phyloP scores from a whole-genome alignment of 1,140 invertebrate species.

The Orchestia grillus region DNA sequence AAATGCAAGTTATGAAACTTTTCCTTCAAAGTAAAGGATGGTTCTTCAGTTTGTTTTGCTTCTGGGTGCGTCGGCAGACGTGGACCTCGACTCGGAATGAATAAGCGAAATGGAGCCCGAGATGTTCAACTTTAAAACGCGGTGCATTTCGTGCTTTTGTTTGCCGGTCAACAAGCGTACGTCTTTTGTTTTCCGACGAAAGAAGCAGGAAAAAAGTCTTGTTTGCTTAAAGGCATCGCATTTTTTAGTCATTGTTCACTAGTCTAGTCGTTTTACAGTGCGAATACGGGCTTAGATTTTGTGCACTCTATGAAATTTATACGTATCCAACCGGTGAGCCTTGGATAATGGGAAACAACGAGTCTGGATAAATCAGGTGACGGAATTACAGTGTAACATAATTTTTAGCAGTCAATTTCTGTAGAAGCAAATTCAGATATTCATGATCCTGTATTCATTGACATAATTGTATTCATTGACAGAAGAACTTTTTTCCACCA shows the following conservation, averaged over 20 bases:
- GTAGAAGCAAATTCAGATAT: too few species aligned
- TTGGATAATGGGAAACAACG: too few species aligned
- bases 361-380: too few species aligned
- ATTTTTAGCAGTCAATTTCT: too few species aligned
- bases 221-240: background rate
- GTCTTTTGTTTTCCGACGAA: background rate
- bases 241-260: background rate
- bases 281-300: too few species aligned
- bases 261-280: background rate
- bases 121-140: conserved; percentile 1
- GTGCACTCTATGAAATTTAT: too few species aligned
- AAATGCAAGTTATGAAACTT: background rate
- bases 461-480: too few species aligned
- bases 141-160: background rate
- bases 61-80: background rate
- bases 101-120: background rate
- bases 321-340: too few species aligned
- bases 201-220: background rate
- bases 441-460: too few species aligned
- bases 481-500: too few species aligned
- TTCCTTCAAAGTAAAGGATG: background rate
- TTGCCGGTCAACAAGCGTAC: background rate
- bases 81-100: background rate
- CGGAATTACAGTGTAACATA: too few species aligned
- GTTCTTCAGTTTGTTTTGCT: background rate